These are phyloP conservation scores for Hydroisotoma schaefferi DNA, from an alignment of 2,888 invertebrate species.

Conservation along the genomic window DNA sequence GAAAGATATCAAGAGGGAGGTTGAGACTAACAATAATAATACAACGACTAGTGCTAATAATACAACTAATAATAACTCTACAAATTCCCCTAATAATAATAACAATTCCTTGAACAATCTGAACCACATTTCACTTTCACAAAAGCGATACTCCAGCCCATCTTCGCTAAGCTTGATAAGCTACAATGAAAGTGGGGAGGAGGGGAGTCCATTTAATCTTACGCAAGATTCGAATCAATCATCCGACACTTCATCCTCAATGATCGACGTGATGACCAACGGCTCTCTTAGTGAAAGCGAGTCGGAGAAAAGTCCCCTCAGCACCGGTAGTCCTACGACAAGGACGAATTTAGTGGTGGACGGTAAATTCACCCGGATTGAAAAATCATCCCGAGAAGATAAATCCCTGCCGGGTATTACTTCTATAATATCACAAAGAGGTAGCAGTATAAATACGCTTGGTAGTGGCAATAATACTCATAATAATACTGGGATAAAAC, in stretches of 20 bases:
- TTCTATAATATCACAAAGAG: not conserved
- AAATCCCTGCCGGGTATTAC: not conserved
- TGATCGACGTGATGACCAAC: slow-evolving; percentile 46
- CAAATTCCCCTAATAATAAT: not conserved
- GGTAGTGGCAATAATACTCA: slow-evolving; percentile 28
- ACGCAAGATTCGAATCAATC: slow-evolving; percentile 26
- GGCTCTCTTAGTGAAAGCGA: slow-evolving; percentile 46
- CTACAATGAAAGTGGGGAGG: not conserved
- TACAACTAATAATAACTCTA: no score
- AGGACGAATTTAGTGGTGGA: not conserved
- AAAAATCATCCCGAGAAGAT: no score
- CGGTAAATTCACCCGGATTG: no score
- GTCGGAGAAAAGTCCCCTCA: no score
- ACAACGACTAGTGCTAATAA: not conserved
- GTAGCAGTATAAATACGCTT: slow-evolving; percentile 9
- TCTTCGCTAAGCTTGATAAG: slow-evolving; percentile 8
- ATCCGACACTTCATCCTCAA: slow-evolving; percentile 32
- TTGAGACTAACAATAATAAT: slow-evolving; percentile 2
- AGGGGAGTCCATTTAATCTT: slow-evolving; percentile 21
- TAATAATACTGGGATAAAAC: no score
- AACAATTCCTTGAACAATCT: slow-evolving; percentile 1
- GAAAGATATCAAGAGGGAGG: slow-evolving; percentile 21
- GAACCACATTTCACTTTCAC: not conserved
- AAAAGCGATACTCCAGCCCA: not conserved
- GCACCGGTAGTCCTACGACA: not conserved